A percentile compares a stretch with the other conserved stretches of the same genome.
Evolutionary conservation across 2,888 invertebrate species (phyloP).

Genomic region (Orthonychiurus folsomi): DNA sequence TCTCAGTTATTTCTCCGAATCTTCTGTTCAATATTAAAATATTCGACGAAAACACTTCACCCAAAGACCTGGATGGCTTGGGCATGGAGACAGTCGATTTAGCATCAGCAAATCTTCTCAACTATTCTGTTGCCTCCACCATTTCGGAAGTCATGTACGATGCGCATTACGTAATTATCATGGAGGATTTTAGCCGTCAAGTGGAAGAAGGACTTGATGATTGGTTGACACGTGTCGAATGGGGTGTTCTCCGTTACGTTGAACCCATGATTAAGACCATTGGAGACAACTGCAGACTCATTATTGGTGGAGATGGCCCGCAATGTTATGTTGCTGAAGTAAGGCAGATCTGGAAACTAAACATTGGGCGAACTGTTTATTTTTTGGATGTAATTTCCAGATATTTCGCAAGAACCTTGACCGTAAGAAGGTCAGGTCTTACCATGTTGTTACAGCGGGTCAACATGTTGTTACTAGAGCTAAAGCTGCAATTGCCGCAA

Average conservation of each 20-base stretch:
- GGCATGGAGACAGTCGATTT: constrained; percentile 34
- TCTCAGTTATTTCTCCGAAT: constrained; percentile 27
- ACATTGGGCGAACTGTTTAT: background rate
- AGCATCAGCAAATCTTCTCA: constrained; percentile 28
- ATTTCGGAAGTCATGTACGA: constrained; percentile 26
- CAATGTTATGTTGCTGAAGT: constrained; percentile 34
- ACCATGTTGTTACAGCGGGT: constrained; percentile 31
- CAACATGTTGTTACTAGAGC: constrained; percentile 33
- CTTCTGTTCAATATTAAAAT: constrained; percentile 28
- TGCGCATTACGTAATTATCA: constrained; percentile 27
- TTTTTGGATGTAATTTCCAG: constrained; percentile 16
- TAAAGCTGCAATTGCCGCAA: constrained; percentile 23
- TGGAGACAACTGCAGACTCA: constrained; percentile 24
- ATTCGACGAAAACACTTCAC: constrained; percentile 26
- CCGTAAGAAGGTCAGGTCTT: constrained; percentile 21
- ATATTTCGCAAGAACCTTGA: constrained; percentile 28
- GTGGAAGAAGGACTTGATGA: constrained; percentile 22
- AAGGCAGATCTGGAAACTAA: no score
- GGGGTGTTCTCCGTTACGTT: constrained; percentile 12
- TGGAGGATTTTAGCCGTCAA: constrained; percentile 30
- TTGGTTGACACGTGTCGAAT: constrained; percentile 32
- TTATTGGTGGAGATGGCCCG: constrained; percentile 35
- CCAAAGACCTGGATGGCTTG: constrained; percentile 27
- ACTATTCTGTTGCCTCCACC: constrained; percentile 20
- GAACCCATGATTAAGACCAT: constrained; percentile 21